Evolutionary conservation across 2,888 invertebrate genomes (phyloP).

Genomic region (Thymelicus sylvestris): DNA sequence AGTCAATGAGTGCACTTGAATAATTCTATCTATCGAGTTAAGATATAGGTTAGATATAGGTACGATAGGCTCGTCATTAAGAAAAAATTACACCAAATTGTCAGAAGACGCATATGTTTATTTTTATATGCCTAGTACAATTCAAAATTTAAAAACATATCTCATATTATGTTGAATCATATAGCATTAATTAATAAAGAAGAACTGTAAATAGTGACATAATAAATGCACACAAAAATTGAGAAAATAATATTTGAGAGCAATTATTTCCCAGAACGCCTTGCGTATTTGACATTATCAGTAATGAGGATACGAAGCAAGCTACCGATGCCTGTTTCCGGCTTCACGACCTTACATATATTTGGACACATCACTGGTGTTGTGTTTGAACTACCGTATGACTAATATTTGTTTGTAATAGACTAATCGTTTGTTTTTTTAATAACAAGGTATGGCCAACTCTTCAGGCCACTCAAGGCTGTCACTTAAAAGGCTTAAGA

Average conservation of each 20-base stretch:
- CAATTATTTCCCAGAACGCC: neutral
- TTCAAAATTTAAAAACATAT: too few relatives aligned
- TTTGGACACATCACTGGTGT: constrained; percentile 4
- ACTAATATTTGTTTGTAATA: neutral
- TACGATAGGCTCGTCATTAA: neutral
- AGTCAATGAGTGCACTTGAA: constrained; percentile 19
- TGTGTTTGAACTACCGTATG: constrained; percentile 11
- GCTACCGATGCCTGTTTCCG: constrained; percentile 16
- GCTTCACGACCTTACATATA: constrained; percentile 17
- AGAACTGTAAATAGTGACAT: too few relatives aligned
- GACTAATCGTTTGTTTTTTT: too few relatives aligned
- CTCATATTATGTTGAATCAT: too few relatives aligned
- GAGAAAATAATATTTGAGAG: neutral
- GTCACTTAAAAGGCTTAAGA: too few relatives aligned
- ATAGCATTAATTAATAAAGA: too few relatives aligned
- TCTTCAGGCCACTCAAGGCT: neutral
- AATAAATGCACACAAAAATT: neutral
- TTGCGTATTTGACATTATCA: constrained; percentile 12
- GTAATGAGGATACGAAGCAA: constrained; percentile 7
- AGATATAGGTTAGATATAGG: neutral
- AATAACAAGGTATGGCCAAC: too few relatives aligned
- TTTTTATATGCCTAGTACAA: too few relatives aligned
- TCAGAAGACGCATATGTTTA: too few relatives aligned
- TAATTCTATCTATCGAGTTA: neutral
- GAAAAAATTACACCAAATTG: too few relatives aligned